A percentile compares a stretch with the other conserved stretches of the same genome.
Conservation (phyloP, 2,113 vertebrate species). For the Martes martes region DNA sequence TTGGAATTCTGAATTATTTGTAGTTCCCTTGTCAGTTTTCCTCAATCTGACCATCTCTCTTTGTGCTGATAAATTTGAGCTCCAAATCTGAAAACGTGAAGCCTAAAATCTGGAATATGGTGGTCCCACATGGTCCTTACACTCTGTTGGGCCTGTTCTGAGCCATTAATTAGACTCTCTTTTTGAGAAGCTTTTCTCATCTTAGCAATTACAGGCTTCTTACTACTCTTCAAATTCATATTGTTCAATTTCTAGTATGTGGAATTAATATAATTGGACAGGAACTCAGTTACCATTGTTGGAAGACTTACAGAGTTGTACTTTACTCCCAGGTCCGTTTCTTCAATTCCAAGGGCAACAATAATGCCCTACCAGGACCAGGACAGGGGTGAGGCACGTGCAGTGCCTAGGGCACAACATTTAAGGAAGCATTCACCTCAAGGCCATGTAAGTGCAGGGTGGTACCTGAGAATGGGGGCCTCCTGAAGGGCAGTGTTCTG, state of each 20-base stretch:
- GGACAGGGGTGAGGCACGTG: not conserved
- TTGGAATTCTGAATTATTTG: not conserved
- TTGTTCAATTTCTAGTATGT: not conserved
- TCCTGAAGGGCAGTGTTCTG: not conserved
- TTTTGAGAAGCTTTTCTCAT: not conserved
- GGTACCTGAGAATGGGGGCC: not conserved
- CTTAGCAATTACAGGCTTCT: not conserved
- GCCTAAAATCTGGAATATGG: not conserved
- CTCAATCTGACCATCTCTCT: not conserved
- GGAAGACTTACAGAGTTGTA: not conserved
- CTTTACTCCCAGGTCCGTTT: not conserved
- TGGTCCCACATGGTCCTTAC: not conserved
- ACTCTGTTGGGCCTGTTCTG: not conserved
- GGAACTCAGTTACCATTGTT: not conserved
- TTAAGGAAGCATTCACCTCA: not conserved
- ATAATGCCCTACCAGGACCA: not conserved
- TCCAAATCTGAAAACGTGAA: not conserved
- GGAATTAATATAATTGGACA: not conserved
- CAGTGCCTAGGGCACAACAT: not conserved
- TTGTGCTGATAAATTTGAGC: not conserved
- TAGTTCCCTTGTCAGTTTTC: not conserved
- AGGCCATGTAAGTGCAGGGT: not conserved
- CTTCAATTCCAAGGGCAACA: not conserved
- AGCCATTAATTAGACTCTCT: not conserved
- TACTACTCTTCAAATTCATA: not conserved